These are phyloP conservation scores for Palythoa heliodiscus DNA, from an alignment of 92 coral and sea anemone genomes.

Conservation along the genomic window DNA sequence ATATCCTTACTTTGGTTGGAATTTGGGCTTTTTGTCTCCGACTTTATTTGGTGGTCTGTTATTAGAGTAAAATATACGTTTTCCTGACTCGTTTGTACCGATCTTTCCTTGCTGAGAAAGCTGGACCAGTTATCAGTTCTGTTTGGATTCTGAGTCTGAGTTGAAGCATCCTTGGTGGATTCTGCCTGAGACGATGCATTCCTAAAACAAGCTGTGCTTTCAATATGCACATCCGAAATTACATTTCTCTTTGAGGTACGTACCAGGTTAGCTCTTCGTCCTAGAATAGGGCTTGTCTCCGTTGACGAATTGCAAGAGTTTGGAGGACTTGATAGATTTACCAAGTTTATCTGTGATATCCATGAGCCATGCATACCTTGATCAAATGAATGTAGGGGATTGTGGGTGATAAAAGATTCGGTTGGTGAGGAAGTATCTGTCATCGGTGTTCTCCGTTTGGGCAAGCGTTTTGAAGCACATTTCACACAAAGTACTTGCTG, in stretches of 20 bases:
- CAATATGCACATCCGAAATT: neutral
- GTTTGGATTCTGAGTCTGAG: slow-evolving; percentile 6
- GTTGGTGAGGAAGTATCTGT: neutral
- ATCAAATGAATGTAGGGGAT: neutral
- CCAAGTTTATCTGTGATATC: neutral
- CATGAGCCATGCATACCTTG: neutral
- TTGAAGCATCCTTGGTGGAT: slow-evolving; percentile 21
- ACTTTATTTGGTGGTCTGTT: neutral
- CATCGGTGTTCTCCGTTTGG: neutral
- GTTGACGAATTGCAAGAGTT: neutral
- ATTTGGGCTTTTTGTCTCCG: neutral
- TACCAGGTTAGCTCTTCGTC: neutral
- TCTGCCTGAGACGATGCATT: slow-evolving; percentile 4
- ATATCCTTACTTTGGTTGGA: slow-evolving; percentile 2
- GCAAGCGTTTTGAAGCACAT: neutral
- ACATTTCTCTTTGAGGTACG: neutral
- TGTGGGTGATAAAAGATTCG: neutral
- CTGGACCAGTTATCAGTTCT: neutral
- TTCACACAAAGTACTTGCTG: slow-evolving; percentile 9
- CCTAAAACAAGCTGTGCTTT: neutral
- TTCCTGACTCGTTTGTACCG: slow-evolving; percentile 29
- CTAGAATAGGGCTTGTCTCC: neutral
- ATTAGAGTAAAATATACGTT: neutral
- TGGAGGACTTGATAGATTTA: neutral
- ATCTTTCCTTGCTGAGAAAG: slow-evolving; percentile 8